Conservation (phyloP, 2,888 invertebrate genomes). For the Osmoderma eremita region DNA sequence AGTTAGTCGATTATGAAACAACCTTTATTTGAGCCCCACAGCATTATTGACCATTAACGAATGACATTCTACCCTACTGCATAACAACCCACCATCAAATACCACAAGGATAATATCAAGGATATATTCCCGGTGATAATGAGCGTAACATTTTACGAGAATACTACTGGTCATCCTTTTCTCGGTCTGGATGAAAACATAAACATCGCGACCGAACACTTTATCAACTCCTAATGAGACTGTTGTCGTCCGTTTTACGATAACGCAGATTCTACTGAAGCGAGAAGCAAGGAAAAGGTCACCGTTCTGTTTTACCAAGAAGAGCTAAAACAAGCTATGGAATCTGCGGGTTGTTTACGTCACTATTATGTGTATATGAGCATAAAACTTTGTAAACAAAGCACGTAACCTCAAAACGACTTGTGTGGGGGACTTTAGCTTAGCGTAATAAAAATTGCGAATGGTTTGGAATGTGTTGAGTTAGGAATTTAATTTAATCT, state of each 20-base stretch:
- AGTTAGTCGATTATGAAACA: too few relatives aligned
- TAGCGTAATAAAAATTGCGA: too few relatives aligned
- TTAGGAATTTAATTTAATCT: too few relatives aligned
- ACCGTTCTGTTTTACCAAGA: neutral
- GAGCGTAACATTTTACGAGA: too few relatives aligned
- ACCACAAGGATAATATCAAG: too few relatives aligned
- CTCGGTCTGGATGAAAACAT: slow-evolving; percentile 18
- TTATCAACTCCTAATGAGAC: slow-evolving; percentile 28
- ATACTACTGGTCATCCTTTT: too few relatives aligned
- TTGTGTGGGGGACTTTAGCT: neutral
- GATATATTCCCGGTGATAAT: too few relatives aligned
- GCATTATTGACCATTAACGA: too few relatives aligned
- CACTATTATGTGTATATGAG: slow-evolving; percentile 2
- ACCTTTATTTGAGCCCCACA: too few relatives aligned
- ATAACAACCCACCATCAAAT: too few relatives aligned
- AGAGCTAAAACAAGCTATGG: neutral
- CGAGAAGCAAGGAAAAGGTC: neutral
- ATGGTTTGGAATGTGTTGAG: too few relatives aligned
- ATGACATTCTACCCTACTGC: too few relatives aligned
- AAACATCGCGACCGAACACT: slow-evolving; percentile 5
- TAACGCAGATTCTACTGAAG: neutral
- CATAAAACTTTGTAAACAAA: neutral
- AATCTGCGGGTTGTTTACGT: neutral
- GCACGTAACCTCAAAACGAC: neutral
- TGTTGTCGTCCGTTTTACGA: slow-evolving; percentile 11